Conservation (phyloP, 2,113 vertebrate species). For the Psilopsiagon aymara region DNA sequence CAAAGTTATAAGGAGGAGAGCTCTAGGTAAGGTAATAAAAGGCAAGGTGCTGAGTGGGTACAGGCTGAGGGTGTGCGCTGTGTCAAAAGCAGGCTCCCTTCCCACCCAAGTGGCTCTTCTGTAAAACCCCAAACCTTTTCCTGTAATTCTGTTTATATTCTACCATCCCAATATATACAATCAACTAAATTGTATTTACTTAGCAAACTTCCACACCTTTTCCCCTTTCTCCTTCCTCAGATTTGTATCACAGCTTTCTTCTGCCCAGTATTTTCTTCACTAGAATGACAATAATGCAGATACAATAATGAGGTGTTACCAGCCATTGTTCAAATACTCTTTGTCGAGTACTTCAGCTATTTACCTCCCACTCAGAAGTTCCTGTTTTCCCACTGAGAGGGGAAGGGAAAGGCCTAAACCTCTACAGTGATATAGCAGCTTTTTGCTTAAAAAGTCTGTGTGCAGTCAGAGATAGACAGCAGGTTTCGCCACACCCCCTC, state of each 20-base stretch:
- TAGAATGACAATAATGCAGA: background rate
- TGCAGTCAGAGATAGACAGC: background rate
- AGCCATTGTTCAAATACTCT: background rate
- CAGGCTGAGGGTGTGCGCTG: background rate
- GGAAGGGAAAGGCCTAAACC: background rate
- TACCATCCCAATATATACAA: background rate
- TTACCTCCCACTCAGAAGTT: slow-evolving; percentile 16
- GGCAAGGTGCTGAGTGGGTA: background rate
- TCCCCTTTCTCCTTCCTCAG: slow-evolving; percentile 11
- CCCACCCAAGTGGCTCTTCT: background rate
- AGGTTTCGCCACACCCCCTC: background rate
- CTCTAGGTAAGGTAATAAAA: background rate
- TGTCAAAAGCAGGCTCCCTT: background rate
- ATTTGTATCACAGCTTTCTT: background rate
- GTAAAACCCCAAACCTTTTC: background rate
- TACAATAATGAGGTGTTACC: slow-evolving; percentile 33
- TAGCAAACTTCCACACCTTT: slow-evolving; percentile 35
- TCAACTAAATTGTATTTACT: slow-evolving; percentile 19
- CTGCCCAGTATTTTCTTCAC: background rate
- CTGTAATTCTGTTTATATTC: slow-evolving; percentile 15
- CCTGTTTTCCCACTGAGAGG: slow-evolving; percentile 44
- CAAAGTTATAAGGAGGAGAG: background rate
- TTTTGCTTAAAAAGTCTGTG: background rate
- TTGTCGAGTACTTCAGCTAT: slow-evolving; percentile 35
- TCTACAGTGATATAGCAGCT: background rate